Conservation (phyloP, 2,888 invertebrate species). For the Malthinus seriepunctatus region DNA sequence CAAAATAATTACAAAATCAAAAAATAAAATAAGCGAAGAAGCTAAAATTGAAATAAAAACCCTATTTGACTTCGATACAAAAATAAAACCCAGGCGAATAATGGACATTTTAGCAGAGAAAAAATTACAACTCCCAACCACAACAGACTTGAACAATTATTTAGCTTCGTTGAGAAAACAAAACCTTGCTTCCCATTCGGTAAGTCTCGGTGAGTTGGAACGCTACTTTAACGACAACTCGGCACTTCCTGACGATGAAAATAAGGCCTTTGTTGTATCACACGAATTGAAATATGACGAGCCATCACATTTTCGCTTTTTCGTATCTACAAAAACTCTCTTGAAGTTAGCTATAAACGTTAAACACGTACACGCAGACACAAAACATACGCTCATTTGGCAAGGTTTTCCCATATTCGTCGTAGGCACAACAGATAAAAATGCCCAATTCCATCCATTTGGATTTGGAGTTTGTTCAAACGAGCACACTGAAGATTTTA, state of each 20-base stretch:
- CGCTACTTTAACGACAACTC: not conserved
- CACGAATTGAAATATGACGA: not conserved
- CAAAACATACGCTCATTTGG: conserved; percentile 15
- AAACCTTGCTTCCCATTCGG: no score
- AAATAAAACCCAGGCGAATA: not conserved
- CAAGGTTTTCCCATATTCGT: conserved; percentile 14
- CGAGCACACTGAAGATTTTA: not conserved
- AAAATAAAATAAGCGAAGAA: not conserved
- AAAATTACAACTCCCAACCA: not conserved
- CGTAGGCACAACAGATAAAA: conserved; percentile 4
- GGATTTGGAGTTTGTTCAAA: conserved; percentile 8
- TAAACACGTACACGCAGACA: conserved; percentile 12
- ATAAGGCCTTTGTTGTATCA: conserved; percentile 1
- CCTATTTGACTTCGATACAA: not conserved
- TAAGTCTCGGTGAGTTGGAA: not conserved
- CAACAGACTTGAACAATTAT: not conserved
- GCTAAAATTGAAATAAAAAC: not conserved
- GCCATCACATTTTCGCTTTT: not conserved
- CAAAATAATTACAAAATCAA: not conserved
- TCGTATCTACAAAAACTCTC: not conserved
- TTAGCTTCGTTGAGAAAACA: not conserved
- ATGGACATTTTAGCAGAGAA: not conserved
- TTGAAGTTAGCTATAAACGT: not conserved
- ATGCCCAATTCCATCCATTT: conserved; percentile 14
- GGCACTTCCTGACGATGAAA: not conserved